Evolutionary conservation across 2,888 invertebrate species (phyloP), one percentile per base, ranked within the genome.

Genomic region (Eilema caniola): DNA sequence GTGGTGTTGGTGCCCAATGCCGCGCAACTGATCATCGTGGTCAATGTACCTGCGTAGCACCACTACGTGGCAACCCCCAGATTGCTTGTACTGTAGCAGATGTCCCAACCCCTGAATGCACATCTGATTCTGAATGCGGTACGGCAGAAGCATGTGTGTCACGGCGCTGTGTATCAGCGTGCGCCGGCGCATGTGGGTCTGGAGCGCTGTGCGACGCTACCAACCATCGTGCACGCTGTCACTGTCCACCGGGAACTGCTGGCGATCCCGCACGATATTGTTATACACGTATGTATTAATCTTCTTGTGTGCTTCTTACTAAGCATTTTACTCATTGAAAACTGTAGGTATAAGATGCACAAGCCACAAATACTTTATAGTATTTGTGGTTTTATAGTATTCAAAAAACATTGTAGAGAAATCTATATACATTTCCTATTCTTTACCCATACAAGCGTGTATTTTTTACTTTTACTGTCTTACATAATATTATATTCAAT

Each of bases 251-350:
- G 65, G 98, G 97, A 76, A 98, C 98, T 94, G 98, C 98, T 67
- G 99, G 99, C 74, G 98, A 98, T 91, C 98, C 99, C 47, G 97
- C 98, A 90, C 92, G 97, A 28, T 96, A 97, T 77, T 99, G 99
- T 86, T 98, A 97, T 88, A 98, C 97, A 96, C 98, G 98, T 98
- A 96, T 97, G 97, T 78, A 66, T 23, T 41, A 20, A n/a, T 53
- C 53, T 53, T 20, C n/a, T n/a, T 53, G 20, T 10, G n/a, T n/a
- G 16, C 53, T 10, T 8, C 1, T 53, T 53, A 16, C 5, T 47
- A 47, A 20, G 20, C 5, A n/a, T 20, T 20, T 47, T 47, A 16
- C 2, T 41, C 41, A 4, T 41, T 14, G 3, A 41, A 16, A 41
- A 41, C 41, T 41, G 41, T 41, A 37, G n/a, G n/a, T n/a, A n/a